A percentile compares a stretch with the other conserved stretches of the same genome.
Conservation (phyloP, 2,888 invertebrate genomes). For the Zaprionus bogoriensis region DNA sequence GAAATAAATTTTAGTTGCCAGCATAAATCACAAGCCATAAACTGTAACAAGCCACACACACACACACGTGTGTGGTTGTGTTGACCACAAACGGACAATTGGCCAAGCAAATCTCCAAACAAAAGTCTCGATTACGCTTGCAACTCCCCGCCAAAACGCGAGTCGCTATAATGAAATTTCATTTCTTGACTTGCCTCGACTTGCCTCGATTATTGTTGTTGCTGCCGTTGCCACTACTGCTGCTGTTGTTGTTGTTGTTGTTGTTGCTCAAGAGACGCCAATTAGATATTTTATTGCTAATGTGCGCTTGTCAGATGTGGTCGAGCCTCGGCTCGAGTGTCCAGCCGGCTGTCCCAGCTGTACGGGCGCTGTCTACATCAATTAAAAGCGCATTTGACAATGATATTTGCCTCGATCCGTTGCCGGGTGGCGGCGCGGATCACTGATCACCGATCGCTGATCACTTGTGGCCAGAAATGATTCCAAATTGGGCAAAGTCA, state of each 20-base stretch:
- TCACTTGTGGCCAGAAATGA: constrained; percentile 26
- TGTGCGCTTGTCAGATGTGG: constrained; percentile 69
- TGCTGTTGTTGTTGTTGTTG: constrained; percentile 22
- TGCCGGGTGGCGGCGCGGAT: constrained; percentile 32
- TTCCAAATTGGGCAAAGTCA: constrained; percentile 42
- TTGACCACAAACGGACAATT: constrained; percentile 21
- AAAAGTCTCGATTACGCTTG: constrained; percentile 65
- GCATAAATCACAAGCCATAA: constrained; percentile 75
- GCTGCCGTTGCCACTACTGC: constrained; percentile 11
- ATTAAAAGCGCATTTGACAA: constrained; percentile 79
- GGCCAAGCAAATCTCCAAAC: constrained; percentile 53
- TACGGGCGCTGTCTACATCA: constrained; percentile 74
- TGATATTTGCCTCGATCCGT: constrained; percentile 64
- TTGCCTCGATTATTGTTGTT: constrained; percentile 16
- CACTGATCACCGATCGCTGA: constrained; percentile 4
- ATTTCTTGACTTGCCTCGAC: constrained; percentile 44
- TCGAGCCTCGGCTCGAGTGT: constrained; percentile 55
- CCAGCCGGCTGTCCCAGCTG: constrained; percentile 72
- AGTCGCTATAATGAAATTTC: constrained; percentile 63
- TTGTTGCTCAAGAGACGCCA: constrained; percentile 63
- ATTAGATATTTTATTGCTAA: constrained; percentile 80
- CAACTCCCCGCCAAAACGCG: constrained; percentile 20
- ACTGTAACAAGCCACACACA: constrained; percentile 48
- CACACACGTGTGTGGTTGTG: constrained; percentile 12
- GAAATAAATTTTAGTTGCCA: constrained; percentile 72